Percentiles rank a stretch among this genome's conserved stretches.
phyloP scores from a whole-genome alignment of 2,113 vertebrate genomes.

The Haemorhous mexicanus region DNA sequence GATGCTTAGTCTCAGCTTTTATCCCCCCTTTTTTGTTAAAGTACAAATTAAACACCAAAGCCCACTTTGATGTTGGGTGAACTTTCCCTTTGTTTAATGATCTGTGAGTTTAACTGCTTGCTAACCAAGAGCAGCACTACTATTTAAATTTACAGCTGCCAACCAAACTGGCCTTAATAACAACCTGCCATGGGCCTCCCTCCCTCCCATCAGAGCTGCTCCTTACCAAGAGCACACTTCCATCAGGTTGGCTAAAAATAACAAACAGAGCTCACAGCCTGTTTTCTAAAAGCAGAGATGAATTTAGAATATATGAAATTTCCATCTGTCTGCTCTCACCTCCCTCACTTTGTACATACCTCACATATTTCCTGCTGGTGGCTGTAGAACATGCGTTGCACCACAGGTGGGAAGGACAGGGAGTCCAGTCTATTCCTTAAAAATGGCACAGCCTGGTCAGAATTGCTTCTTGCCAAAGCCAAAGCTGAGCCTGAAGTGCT shows the following conservation, averaged over 20 bases:
- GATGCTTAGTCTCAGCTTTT: neutral
- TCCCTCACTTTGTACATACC: neutral
- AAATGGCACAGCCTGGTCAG: neutral
- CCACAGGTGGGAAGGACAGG: neutral
- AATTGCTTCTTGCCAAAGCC: neutral
- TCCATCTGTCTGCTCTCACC: neutral
- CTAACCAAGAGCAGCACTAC: slow-evolving; percentile 9
- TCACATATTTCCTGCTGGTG: neutral
- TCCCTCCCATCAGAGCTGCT: neutral
- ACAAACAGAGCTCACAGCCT: neutral
- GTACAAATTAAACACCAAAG: neutral
- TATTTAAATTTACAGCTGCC: slow-evolving; percentile 14
- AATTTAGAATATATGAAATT: neutral
- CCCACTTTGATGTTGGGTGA: neutral
- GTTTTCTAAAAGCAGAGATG: neutral
- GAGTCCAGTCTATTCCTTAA: neutral
- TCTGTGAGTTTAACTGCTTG: slow-evolving; percentile 9
- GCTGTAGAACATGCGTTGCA: neutral
- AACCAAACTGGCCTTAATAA: slow-evolving; percentile 13
- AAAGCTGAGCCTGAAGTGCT: neutral
- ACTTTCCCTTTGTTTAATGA: slow-evolving; percentile 9
- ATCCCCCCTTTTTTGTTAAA: neutral
- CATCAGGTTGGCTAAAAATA: slow-evolving; percentile 30
- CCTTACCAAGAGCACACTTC: slow-evolving; percentile 23
- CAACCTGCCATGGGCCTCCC: neutral